These are phyloP conservation scores for Ophion ellenae DNA, from an alignment of 2,888 invertebrate species.

Conservation along the genomic window DNA sequence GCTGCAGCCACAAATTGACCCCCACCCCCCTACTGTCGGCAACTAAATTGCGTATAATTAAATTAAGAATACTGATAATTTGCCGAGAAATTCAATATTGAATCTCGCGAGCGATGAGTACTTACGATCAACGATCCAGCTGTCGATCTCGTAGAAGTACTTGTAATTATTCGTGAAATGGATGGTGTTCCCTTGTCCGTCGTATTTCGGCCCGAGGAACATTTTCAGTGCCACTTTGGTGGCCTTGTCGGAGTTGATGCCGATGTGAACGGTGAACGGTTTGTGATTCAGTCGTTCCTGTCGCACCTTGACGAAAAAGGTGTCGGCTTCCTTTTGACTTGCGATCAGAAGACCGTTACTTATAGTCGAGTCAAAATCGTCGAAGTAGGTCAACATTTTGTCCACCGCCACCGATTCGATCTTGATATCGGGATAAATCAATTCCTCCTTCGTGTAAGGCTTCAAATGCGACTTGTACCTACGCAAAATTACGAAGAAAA, in stretches of 20 bases:
- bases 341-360: constrained; percentile 86
- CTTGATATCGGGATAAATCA: constrained; percentile 87
- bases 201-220: constrained; percentile 89
- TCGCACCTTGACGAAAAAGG: constrained; percentile 85
- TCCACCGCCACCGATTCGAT: constrained; percentile 87
- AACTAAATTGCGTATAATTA: too few species aligned
- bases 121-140: constrained; percentile 80
- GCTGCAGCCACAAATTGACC: too few species aligned
- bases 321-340: constrained; percentile 82
- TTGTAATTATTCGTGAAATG: constrained; percentile 85
- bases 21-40: too few species aligned
- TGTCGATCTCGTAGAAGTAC: constrained; percentile 87
- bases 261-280: constrained; percentile 87
- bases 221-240: constrained; percentile 87
- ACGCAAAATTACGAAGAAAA: constrained; percentile 68
- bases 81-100: neutral
- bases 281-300: constrained; percentile 90
- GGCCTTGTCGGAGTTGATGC: constrained; percentile 86
- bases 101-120: constrained; percentile 36
- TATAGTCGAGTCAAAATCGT: constrained; percentile 88
- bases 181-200: constrained; percentile 85
- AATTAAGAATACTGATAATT: neutral
- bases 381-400: constrained; percentile 89
- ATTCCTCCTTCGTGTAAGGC: constrained; percentile 87
- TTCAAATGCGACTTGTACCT: constrained; percentile 87